Conservation (phyloP, 2,797 vertebrate genomes). For the Gymnothorax javanicus region DNA sequence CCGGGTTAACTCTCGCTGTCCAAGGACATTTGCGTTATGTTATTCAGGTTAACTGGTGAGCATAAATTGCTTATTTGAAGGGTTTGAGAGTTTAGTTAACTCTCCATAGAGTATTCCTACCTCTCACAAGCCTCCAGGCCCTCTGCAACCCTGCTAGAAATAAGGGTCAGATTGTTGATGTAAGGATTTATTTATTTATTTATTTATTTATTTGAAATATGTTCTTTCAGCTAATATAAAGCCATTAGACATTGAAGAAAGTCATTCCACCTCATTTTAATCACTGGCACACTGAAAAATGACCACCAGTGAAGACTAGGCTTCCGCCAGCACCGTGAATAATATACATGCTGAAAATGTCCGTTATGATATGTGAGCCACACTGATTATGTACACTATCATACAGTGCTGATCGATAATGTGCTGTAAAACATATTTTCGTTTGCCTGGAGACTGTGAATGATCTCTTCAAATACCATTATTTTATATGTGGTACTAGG, state of each 20-base stretch:
- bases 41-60: no score
- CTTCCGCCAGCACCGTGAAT: not conserved
- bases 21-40: no score
- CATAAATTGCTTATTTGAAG: no score
- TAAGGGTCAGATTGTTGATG: no score
- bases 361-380: not conserved
- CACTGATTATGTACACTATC: not conserved
- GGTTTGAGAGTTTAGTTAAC: no score
- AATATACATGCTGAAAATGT: not conserved
- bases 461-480: not conserved
- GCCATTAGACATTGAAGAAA: not conserved
- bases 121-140: no score
- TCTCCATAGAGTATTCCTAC: no score
- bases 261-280: not conserved
- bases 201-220: not conserved
- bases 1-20: no score
- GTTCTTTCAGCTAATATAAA: not conserved
- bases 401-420: not conserved
- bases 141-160: no score
- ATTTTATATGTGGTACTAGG: not conserved
- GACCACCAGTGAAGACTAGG: not conserved
- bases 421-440: not conserved
- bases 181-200: not conserved
- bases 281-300: not conserved
- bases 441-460: not conserved